A percentile compares a stretch with the other conserved stretches of the same genome.
phyloP scores from a whole-genome alignment of 1,140 invertebrate genomes.

The Tachypleus tridentatus region DNA sequence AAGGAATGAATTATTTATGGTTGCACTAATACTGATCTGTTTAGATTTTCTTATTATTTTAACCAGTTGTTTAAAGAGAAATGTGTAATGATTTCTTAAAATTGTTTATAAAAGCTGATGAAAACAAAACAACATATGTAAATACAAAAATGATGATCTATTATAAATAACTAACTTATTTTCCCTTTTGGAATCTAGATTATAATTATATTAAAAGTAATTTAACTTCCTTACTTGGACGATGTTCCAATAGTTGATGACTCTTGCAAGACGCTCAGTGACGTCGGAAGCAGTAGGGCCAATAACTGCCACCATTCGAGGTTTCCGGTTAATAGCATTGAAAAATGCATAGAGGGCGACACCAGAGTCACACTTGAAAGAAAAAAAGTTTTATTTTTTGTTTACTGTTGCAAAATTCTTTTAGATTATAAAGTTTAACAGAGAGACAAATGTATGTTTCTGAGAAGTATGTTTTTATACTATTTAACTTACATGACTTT shows the following conservation, averaged over 20 bases:
- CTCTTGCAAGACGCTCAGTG: constrained; percentile 74
- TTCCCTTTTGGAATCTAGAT: background rate
- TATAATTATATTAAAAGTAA: background rate
- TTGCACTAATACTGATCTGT: too few species aligned
- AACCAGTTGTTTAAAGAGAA: background rate
- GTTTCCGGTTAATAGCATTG: constrained; percentile 63
- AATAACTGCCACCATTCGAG: constrained; percentile 53
- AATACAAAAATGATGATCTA: background rate
- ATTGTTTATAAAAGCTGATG: background rate
- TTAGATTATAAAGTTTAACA: too few species aligned
- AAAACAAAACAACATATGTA: background rate
- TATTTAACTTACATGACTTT: too few species aligned
- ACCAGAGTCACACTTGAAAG: constrained; percentile 71
- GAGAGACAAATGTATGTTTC: too few species aligned
- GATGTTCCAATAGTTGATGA: constrained; percentile 83
- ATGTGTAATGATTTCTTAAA: background rate
- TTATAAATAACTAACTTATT: background rate
- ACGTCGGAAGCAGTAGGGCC: constrained; percentile 80
- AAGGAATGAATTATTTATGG: too few species aligned
- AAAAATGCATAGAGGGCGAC: constrained; percentile 78
- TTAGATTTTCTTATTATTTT: too few species aligned
- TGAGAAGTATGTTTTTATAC: too few species aligned
- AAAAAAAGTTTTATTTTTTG: constrained; percentile 1
- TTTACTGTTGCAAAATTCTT: too few species aligned
- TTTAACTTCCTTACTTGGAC: constrained; percentile 50